These are phyloP conservation scores for Teleiodes luculella DNA, from an alignment of 2,888 invertebrate species.

Conservation along the genomic window DNA sequence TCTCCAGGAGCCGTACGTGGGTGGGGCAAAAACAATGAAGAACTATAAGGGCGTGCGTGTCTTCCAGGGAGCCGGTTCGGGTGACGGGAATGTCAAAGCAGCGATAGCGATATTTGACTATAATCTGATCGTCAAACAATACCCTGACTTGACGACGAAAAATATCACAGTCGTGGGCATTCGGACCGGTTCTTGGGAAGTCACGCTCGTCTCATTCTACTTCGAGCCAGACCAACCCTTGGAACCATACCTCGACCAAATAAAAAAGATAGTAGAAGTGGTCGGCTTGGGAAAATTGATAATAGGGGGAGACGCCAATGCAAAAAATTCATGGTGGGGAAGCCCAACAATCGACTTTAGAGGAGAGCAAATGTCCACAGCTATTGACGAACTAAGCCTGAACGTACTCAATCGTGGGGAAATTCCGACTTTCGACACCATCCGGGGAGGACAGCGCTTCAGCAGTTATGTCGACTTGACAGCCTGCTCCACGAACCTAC, in stretches of 20 bases:
- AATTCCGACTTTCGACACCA: not conserved
- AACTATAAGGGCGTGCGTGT: no score
- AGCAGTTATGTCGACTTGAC: not conserved
- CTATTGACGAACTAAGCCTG: not conserved
- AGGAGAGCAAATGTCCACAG: not conserved
- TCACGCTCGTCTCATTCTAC: no score
- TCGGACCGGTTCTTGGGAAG: no score
- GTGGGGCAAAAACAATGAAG: no score
- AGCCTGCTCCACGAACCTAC: not conserved
- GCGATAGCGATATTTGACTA: no score
- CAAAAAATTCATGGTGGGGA: not conserved
- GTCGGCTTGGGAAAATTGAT: not conserved
- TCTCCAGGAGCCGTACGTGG: not conserved
- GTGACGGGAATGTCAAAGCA: no score
- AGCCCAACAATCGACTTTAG: not conserved
- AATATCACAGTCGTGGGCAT: no score
- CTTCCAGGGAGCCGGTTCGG: no score
- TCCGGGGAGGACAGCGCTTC: not conserved
- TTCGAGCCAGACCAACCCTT: no score
- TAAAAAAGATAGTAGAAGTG: not conserved
- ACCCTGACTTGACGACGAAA: no score
- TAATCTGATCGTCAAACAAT: no score
- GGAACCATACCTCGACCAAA: not conserved
- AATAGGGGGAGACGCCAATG: not conserved
- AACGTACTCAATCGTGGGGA: not conserved